phyloP scores from a whole-genome alignment of 2,888 invertebrate genomes.

The Hermaeophaga mercurialis region DNA sequence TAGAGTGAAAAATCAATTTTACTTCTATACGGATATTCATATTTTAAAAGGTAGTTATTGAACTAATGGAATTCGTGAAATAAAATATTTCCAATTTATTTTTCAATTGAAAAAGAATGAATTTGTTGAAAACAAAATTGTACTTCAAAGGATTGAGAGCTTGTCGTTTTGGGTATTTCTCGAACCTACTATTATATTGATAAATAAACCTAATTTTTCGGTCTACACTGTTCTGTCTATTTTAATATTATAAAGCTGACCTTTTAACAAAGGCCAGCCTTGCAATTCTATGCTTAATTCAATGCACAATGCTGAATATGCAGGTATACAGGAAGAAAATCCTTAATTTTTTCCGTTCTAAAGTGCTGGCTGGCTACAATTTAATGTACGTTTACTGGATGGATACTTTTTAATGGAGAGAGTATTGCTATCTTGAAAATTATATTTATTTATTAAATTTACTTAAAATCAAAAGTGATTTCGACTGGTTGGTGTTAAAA shows the following conservation, averaged over 20 bases:
- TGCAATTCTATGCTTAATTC: conserved; percentile 3
- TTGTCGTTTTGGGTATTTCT: background rate
- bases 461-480: background rate
- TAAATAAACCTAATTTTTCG: background rate
- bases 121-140: background rate
- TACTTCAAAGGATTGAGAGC: background rate
- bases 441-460: background rate
- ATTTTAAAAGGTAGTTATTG: no score
- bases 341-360: background rate
- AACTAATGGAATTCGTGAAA: no score
- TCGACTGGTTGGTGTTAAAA: no score
- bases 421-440: no score
- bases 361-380: background rate
- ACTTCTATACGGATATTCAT: no score
- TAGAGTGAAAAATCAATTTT: no score
- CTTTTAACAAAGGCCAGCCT: conserved; percentile 3
- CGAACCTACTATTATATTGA: background rate
- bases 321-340: background rate
- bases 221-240: background rate
- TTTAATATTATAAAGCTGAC: conserved; percentile 2
- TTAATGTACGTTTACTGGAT: background rate
- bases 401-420: no score
- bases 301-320: background rate
- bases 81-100: background rate
- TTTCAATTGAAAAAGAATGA: background rate